A percentile compares a stretch with the other conserved stretches of the same genome.
phyloP scores from a whole-genome alignment of 1,140 invertebrate genomes.

The Heterodera carotae region DNA sequence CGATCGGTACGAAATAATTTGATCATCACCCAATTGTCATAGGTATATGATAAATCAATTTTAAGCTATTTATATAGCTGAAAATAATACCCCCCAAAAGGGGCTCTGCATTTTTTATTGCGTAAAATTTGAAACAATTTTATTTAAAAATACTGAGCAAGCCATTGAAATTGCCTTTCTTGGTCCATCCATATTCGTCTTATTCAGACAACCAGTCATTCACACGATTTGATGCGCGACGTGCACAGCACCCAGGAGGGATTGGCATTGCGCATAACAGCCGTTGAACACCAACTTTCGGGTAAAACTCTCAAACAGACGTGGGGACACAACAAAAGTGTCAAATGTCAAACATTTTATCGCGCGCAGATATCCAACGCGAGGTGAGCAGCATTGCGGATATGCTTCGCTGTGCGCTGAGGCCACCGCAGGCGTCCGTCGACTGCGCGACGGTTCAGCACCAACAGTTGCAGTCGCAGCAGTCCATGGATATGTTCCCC shows the following conservation, averaged over 20 bases:
- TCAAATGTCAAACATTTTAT: no score
- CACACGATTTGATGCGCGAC: slow-evolving; percentile 61
- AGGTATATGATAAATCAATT: no score
- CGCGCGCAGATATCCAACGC: slow-evolving; percentile 52
- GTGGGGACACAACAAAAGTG: no score
- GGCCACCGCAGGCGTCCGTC: neutral
- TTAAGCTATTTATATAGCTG: no score
- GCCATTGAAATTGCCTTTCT: neutral
- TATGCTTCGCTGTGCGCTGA: slow-evolving; percentile 36
- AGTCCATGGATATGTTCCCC: neutral
- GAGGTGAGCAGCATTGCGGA: slow-evolving; percentile 45
- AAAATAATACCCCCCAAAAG: no score
- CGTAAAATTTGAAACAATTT: no score
- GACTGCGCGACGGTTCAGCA: neutral
- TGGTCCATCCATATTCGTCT: neutral
- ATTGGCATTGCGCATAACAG: slow-evolving; percentile 60
- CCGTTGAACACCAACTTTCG: slow-evolving; percentile 61
- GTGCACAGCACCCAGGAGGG: slow-evolving; percentile 62
- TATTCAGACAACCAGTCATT: slow-evolving; percentile 59
- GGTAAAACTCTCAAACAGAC: neutral
- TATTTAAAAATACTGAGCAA: no score
- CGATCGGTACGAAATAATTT: no score
- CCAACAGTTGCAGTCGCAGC: neutral
- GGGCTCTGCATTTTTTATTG: no score
- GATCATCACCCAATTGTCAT: no score